phyloP scores from a whole-genome alignment of 2,888 invertebrate genomes.

The Cataglyphis altisquamis region DNA sequence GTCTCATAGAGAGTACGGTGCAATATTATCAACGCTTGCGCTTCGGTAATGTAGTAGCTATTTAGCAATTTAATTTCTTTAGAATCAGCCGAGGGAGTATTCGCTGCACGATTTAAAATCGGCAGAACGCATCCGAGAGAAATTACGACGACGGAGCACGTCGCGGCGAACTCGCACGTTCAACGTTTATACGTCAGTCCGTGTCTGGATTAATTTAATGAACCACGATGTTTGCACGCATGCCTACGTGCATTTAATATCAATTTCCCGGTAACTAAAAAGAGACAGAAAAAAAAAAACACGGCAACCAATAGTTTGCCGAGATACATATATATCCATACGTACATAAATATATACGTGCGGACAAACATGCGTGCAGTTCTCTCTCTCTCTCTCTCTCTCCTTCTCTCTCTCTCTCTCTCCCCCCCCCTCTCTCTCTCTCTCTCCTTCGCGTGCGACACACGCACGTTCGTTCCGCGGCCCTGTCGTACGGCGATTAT shows the following conservation, averaged over 20 bases:
- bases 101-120: constrained; percentile 73
- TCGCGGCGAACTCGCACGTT: constrained; percentile 75
- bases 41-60: not conserved
- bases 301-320: constrained; percentile 15
- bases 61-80: constrained; percentile 66
- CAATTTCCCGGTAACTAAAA: constrained; percentile 61
- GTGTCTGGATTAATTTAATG: constrained; percentile 81
- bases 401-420: not conserved
- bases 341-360: constrained; percentile 12
- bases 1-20: not conserved
- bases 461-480: not conserved
- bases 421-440: not conserved
- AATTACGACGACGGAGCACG: constrained; percentile 76
- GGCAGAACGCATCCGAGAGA: constrained; percentile 65
- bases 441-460: not conserved
- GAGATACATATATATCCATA: not conserved
- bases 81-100: constrained; percentile 62
- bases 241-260: constrained; percentile 74
- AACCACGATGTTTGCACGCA: constrained; percentile 78
- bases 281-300: constrained; percentile 10
- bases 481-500: constrained; percentile 56
- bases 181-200: constrained; percentile 74
- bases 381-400: no score
- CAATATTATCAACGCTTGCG: not conserved
- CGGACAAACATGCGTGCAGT: not conserved